A percentile compares a stretch with the other conserved stretches of the same genome.
These are phyloP conservation scores for Pristis pectinata DNA, from an alignment of 2,797 vertebrate species.

Conservation along the genomic window DNA sequence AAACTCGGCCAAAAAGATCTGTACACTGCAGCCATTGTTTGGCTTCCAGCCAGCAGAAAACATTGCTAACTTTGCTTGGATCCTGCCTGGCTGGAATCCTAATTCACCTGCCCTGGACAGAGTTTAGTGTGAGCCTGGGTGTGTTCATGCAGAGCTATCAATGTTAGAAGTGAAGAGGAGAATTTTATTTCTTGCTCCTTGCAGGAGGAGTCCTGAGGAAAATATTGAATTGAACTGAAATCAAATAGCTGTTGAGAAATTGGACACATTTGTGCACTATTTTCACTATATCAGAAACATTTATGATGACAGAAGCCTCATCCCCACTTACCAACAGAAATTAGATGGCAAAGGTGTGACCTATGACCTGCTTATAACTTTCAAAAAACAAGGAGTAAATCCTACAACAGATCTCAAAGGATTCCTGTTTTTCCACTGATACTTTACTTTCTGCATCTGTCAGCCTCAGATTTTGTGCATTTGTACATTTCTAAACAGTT, in stretches of 20 bases:
- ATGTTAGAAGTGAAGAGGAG: background rate
- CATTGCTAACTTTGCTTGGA: background rate
- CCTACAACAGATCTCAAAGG: too few relatives aligned
- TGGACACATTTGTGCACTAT: too few relatives aligned
- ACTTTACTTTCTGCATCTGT: too few relatives aligned
- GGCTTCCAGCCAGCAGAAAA: background rate
- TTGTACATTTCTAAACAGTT: too few relatives aligned
- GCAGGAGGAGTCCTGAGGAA: background rate
- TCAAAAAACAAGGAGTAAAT: too few relatives aligned
- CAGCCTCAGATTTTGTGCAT: too few relatives aligned
- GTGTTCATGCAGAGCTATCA: background rate
- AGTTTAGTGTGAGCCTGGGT: background rate
- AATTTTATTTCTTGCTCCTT: background rate
- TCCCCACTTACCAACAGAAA: too few relatives aligned
- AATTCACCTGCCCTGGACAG: background rate
- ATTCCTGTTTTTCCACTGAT: too few relatives aligned
- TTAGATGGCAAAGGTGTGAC: too few relatives aligned
- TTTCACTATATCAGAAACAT: too few relatives aligned
- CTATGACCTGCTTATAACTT: too few relatives aligned
- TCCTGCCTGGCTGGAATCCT: background rate
- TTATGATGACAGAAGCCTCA: too few relatives aligned
- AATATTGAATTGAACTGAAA: background rate
- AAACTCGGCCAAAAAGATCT: background rate
- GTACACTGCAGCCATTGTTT: background rate
- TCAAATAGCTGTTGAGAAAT: background rate